Evolutionary conservation across 2,797 vertebrate genomes (phyloP), one percentile per base, ranked within the genome.

Genomic region (Poecilia gillii): DNA sequence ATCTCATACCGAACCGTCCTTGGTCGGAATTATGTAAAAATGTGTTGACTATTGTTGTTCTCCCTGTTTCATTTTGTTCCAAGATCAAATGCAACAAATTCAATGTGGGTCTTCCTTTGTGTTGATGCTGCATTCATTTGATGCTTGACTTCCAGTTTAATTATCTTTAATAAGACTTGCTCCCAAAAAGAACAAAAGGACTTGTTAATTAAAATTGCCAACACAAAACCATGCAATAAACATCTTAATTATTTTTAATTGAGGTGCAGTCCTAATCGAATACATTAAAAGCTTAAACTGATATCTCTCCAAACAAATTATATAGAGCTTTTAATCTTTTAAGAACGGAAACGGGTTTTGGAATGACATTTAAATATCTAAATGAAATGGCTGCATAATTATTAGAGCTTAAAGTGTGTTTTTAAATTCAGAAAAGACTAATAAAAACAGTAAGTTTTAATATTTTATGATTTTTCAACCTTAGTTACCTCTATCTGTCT

Each of bases 51-150:
- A 8, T 78, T 72, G 25, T 43, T 28, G 4, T 73, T 78, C 71
- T 43, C 55, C 39, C 7, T 81, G 71, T 64, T 73, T 72, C 20
- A 72, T 55, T 79, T 7, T 79, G 62, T 51, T 74, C 72, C 62
- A 46, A 62, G 20, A 55, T 68, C 12, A 81, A 88, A 79, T 68
- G 33, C 1, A 6, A 11, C 78, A 68, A 49, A 81, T 62, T 66
- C 23, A 79, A 74, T 72, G 36, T 0, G 23, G 75, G 75, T 5
- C 31, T 73, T 72, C 45, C 39, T 81, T 74, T 85, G 73, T 84
- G 72, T 77, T 73, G 33, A 66, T 57, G 55, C 57, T 33, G 33
- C 33, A 74, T 77, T 86, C 46, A 89, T 89, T 84, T 82, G 73
- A 83, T 78, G 75, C 73, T 74, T 78, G 31, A 79, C 71, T 78